phyloP scores from a whole-genome alignment of 2,797 vertebrate species.

The Schizopygopsis malacanthus region DNA sequence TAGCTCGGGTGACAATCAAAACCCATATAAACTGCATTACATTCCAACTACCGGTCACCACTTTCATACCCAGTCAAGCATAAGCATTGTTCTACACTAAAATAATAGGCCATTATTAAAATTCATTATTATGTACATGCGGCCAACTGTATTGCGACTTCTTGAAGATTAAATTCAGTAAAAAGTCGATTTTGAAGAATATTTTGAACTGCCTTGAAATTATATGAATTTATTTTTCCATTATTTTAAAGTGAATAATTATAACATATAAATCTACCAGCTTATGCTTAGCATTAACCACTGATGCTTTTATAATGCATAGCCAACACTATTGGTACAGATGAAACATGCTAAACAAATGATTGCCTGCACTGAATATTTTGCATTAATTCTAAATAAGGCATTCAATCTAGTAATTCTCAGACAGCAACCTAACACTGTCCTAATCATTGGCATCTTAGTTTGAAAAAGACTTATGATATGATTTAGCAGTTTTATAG shows the following conservation, averaged over 20 bases:
- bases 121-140: constrained; percentile 3
- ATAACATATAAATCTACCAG: background rate
- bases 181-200: background rate
- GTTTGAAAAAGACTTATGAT: constrained; percentile 9
- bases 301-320: background rate
- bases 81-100: background rate
- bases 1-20: background rate
- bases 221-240: background rate
- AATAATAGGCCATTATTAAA: constrained; percentile 5
- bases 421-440: background rate
- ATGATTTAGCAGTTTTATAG: constrained; percentile 10
- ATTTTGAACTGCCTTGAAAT: constrained; percentile 3
- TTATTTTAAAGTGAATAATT: background rate
- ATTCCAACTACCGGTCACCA: constrained; percentile 7
- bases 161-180: background rate
- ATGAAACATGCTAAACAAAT: constrained; percentile 30
- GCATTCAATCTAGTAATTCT: constrained; percentile 16
- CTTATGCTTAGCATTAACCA: background rate
- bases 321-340: background rate
- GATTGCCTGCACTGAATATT: constrained; percentile 4
- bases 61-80: background rate
- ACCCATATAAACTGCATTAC: constrained; percentile 1
- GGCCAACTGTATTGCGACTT: background rate
- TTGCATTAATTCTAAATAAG: constrained; percentile 9
- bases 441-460: background rate